Percentiles rank a stretch among this genome's conserved stretches.
phyloP scores from a whole-genome alignment of 1,140 invertebrate genomes.

The Trichonephila clavata region DNA sequence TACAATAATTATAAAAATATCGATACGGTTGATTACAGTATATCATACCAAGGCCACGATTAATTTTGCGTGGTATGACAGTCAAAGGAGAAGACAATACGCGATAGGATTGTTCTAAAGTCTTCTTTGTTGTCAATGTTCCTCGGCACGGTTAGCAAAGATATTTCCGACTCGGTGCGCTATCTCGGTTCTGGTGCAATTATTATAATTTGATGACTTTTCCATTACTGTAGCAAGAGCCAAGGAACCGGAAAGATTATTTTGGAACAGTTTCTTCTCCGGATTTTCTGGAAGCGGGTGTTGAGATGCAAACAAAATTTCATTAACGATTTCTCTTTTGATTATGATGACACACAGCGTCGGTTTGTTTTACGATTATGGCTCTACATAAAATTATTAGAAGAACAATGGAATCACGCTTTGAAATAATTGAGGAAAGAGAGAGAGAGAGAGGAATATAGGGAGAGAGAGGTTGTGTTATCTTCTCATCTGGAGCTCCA shows the following conservation, averaged over 20 bases:
- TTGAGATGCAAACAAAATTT: slow-evolving; percentile 51
- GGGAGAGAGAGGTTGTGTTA: not conserved
- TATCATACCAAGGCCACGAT: not conserved
- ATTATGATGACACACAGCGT: not conserved
- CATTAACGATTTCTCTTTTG: slow-evolving; percentile 45
- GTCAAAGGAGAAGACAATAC: not conserved
- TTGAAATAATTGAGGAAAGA: not conserved
- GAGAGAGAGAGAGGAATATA: too few species aligned
- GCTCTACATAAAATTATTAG: not conserved
- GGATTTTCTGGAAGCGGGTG: not conserved
- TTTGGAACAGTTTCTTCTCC: slow-evolving; percentile 24
- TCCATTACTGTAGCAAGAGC: slow-evolving; percentile 4
- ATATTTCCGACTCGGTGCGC: not conserved
- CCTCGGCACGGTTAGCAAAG: not conserved
- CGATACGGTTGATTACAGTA: slow-evolving; percentile 23
- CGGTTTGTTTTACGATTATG: slow-evolving; percentile 61
- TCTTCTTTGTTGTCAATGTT: slow-evolving; percentile 12
- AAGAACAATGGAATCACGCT: not conserved
- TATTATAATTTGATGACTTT: slow-evolving; percentile 59
- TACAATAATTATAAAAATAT: slow-evolving; percentile 42
- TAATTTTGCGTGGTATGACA: not conserved
- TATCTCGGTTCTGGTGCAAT: slow-evolving; percentile 25
- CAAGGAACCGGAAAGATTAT: slow-evolving; percentile 61
- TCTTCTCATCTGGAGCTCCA: not conserved
- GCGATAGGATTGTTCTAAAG: slow-evolving; percentile 5